Evolutionary conservation across 1,140 invertebrate species (phyloP).

Genomic region (Pseudomyrmex flavicornis): DNA sequence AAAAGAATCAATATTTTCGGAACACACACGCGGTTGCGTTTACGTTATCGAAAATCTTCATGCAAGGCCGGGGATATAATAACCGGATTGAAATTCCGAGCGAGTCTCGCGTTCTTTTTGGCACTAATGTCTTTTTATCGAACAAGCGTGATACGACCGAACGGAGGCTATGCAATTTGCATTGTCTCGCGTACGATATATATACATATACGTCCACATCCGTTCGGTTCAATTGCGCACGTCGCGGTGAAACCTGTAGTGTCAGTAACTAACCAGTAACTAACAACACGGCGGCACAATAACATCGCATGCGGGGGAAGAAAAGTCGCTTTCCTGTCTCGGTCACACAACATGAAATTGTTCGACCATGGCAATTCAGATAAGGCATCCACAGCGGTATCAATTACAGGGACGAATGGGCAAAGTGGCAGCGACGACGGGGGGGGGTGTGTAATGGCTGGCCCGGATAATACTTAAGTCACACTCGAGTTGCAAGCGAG

Average conservation of each 20-base stretch:
- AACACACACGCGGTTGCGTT: background rate
- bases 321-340: constrained; percentile 47
- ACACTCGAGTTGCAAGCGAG: constrained; percentile 47
- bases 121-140: constrained; percentile 47
- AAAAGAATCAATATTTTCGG: background rate
- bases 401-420: constrained; percentile 62
- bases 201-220: background rate
- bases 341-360: constrained; percentile 45
- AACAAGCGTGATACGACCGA: constrained; percentile 41
- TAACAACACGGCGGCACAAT: constrained; percentile 33
- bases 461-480: constrained; percentile 77
- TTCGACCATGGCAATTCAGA: constrained; percentile 61
- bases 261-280: background rate
- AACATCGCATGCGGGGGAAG: background rate
- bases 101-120: constrained; percentile 2
- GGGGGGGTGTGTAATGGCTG: constrained; percentile 68
- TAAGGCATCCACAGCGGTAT: constrained; percentile 65
- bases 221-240: constrained; percentile 3
- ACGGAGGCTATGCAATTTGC: constrained; percentile 17
- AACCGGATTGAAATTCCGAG: constrained; percentile 30
- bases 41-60: constrained; percentile 7
- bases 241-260: background rate
- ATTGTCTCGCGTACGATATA: constrained; percentile 20
- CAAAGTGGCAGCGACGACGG: background rate
- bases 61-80: constrained; percentile 1